Conservation (phyloP, 2,113 vertebrate species). For the Sinocyclocheilus grahami region DNA sequence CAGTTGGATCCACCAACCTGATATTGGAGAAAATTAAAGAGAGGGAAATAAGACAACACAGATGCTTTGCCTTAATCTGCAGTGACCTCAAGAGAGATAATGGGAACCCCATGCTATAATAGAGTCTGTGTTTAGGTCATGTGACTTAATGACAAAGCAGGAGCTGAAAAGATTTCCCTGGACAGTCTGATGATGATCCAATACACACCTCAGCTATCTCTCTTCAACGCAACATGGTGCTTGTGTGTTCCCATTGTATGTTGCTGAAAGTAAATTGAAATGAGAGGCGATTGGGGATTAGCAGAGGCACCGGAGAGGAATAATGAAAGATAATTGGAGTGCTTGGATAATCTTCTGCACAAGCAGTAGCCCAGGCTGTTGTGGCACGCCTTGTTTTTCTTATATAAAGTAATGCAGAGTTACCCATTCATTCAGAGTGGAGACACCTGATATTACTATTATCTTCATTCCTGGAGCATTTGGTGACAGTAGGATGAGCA, state of each 20-base stretch:
- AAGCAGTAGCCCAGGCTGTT: neutral
- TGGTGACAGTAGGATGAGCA: neutral
- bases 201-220: neutral
- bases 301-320: slow-evolving; percentile 21
- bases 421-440: slow-evolving; percentile 16
- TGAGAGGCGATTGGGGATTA: slow-evolving; percentile 28
- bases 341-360: slow-evolving; percentile 26
- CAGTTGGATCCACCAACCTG: neutral
- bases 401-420: neutral
- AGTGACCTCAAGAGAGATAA: neutral
- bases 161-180: slow-evolving; percentile 22
- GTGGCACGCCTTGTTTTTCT: slow-evolving; percentile 26
- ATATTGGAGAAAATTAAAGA: neutral
- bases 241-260: slow-evolving; percentile 8
- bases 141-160: neutral
- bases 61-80: slow-evolving; percentile 24
- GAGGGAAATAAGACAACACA: neutral
- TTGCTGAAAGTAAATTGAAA: slow-evolving; percentile 43
- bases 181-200: neutral
- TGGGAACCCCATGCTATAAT: neutral
- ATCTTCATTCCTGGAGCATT: neutral
- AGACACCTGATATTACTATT: slow-evolving; percentile 37
- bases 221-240: slow-evolving; percentile 14
- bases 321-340: slow-evolving; percentile 38
- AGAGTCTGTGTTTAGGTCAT: slow-evolving; percentile 5